Evolutionary conservation across 2,888 invertebrate genomes (phyloP), one percentile per base, ranked within the genome.

Genomic region (Andrena camellia): DNA sequence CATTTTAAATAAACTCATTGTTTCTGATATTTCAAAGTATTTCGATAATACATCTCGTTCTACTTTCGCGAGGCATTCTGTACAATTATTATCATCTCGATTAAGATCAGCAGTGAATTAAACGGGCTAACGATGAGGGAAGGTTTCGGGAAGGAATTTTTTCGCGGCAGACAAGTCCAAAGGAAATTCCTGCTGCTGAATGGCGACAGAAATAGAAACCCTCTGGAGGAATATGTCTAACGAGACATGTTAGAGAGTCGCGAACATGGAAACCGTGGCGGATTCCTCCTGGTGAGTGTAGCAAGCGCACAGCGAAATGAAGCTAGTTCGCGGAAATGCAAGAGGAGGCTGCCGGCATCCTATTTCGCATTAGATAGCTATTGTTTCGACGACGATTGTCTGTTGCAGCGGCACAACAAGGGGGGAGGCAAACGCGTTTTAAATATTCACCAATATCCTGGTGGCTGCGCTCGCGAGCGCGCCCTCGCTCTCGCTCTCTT

Each of bases 351-450:
- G 67, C 60, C 64, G 70, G 67, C 68, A 71, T 83, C 82, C 83
- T 75, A 79, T 78, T 73, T 84, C 54, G 80, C 78, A 89, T 90
- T 88, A 90, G 86, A 74, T 79, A 60, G 63, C 85, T 81, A 90
- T 90, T 90, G 90, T 90, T 76, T 81, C 70, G 64, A 70, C 67
- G 57, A 62, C 68, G 57, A 71, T 70, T 62, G 78, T 79, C 76
- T 83, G 62, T 77, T 23, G 59, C 64, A 69, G 20, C 66, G 48
- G 48, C 23, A 31, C 35, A 13, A 13, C 50, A 54, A 31, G 72
- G 33, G 70, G 35, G 54, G 54, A 17, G 29, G 52, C 31, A 60
- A 69, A 77, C 80, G 29, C 33, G 68, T 71, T 88, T 81, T 76
- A 81, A 81, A 83, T 74, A 35, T 63, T 63, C 59, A 50, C 75